Percentiles rank a stretch among this genome's conserved stretches.
These are phyloP conservation scores for Stenurella melanura DNA, from an alignment of 2,888 invertebrate species.

Conservation along the genomic window DNA sequence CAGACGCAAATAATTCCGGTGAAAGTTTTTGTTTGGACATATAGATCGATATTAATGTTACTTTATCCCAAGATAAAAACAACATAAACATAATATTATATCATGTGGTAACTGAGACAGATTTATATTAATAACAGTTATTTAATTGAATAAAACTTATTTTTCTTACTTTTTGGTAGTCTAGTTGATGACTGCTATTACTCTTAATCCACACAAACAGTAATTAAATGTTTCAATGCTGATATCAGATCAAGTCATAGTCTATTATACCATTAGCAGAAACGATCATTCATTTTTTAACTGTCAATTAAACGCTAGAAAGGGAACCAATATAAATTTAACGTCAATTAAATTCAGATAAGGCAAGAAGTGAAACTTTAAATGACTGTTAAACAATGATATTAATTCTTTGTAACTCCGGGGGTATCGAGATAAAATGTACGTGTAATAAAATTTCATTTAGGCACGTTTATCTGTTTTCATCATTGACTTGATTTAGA, in stretches of 20 bases:
- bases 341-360: constrained; percentile 44
- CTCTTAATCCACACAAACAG: constrained; percentile 13
- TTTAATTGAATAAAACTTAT: not conserved
- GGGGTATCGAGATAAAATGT: constrained; percentile 34
- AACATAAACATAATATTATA: too few species aligned
- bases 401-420: constrained; percentile 31
- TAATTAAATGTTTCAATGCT: constrained; percentile 23
- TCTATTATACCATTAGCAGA: constrained; percentile 35
- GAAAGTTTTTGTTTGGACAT: too few species aligned
- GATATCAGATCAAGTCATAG: constrained; percentile 28
- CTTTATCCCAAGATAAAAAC: too few species aligned
- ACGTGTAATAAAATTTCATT: constrained; percentile 26
- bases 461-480: constrained; percentile 25
- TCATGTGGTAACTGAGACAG: too few species aligned
- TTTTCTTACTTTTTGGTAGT: not conserved
- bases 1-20: too few species aligned
- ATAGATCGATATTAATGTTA: too few species aligned
- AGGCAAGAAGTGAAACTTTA: constrained; percentile 43
- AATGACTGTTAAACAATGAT: constrained; percentile 37
- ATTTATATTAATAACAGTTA: too few species aligned
- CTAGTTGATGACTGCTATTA: constrained; percentile 7
- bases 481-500: constrained; percentile 2
- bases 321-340: constrained; percentile 44
- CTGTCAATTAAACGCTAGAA: constrained; percentile 45
- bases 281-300: constrained; percentile 42